A percentile compares a stretch with the other conserved stretches of the same genome.
These are phyloP conservation scores for Drosophila tripunctata DNA, from an alignment of 2,888 invertebrate species.

Conservation along the genomic window DNA sequence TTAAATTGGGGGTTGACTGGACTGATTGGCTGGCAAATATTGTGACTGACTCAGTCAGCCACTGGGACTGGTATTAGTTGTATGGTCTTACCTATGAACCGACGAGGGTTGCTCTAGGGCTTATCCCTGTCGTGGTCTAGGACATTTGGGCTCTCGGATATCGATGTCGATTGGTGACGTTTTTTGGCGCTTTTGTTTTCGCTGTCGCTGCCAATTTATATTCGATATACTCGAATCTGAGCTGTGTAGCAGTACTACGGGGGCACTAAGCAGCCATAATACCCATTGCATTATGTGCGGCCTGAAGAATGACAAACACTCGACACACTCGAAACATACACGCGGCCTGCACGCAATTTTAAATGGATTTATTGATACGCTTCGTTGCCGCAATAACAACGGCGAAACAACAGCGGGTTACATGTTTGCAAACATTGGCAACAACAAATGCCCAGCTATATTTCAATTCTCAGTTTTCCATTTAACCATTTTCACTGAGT, in stretches of 20 bases:
- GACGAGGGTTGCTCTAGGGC: conserved; percentile 24
- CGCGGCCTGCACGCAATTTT: conserved; percentile 74
- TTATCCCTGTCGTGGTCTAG: neutral
- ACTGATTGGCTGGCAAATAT: conserved; percentile 29
- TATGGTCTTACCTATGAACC: conserved; percentile 29
- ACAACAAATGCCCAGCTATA: conserved; percentile 73
- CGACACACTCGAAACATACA: conserved; percentile 45
- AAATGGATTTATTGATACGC: conserved; percentile 79
- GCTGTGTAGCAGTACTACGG: neutral
- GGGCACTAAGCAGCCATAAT: conserved; percentile 74
- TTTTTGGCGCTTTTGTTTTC: conserved; percentile 71
- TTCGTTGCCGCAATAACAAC: conserved; percentile 59
- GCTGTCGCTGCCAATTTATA: conserved; percentile 75
- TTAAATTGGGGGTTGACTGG: conserved; percentile 68
- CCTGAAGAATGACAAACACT: conserved; percentile 62
- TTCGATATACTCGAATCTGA: conserved; percentile 48
- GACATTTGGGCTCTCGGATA: conserved; percentile 9
- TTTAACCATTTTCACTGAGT: conserved; percentile 81
- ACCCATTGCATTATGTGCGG: conserved; percentile 70
- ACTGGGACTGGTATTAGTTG: conserved; percentile 42
- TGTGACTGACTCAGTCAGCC: conserved; percentile 7
- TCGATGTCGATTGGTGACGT: conserved; percentile 69
- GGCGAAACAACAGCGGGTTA: conserved; percentile 16
- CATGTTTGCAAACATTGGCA: conserved; percentile 77
- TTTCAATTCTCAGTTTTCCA: conserved; percentile 83